These are phyloP conservation scores for Charaxes varanes DNA, from an alignment of 1,140 invertebrate genomes.

Conservation along the genomic window DNA sequence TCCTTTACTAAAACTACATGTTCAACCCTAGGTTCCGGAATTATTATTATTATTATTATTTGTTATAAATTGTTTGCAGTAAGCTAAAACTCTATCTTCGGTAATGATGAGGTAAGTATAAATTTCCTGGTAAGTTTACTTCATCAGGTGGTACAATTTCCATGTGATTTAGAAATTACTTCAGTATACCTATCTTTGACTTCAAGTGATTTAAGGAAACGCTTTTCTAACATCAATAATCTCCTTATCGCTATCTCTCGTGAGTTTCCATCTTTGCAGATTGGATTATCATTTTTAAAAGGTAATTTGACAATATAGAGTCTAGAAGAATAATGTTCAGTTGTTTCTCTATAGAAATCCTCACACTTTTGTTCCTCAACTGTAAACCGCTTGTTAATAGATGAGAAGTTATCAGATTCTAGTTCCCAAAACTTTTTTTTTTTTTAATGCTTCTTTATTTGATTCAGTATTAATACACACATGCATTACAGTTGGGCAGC, in stretches of 20 bases:
- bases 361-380: slow-evolving; percentile 17
- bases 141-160: slow-evolving; percentile 6
- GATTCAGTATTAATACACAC: slow-evolving; percentile 3
- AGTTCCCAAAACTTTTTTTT: slow-evolving; percentile 18
- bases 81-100: too few species aligned
- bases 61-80: too few species aligned
- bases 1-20: too few species aligned
- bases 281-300: slow-evolving; percentile 10
- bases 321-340: slow-evolving; percentile 4
- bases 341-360: slow-evolving; percentile 12
- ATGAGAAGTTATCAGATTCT: slow-evolving; percentile 4
- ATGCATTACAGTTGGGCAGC: not conserved
- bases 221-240: slow-evolving; percentile 9
- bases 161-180: slow-evolving; percentile 15
- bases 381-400: slow-evolving; percentile 6
- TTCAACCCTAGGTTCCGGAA: too few species aligned
- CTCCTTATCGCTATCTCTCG: slow-evolving; percentile 12
- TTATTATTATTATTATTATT: too few species aligned
- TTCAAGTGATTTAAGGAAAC: slow-evolving; percentile 4
- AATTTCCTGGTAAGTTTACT: slow-evolving; percentile 1
- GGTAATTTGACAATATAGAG: slow-evolving; percentile 17
- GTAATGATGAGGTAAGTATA: slow-evolving; percentile 23
- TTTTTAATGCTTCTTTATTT: not conserved
- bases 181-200: slow-evolving; percentile 10
- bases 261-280: slow-evolving; percentile 5